Conservation (phyloP, 2,797 vertebrate species). For the Falco biarmicus region DNA sequence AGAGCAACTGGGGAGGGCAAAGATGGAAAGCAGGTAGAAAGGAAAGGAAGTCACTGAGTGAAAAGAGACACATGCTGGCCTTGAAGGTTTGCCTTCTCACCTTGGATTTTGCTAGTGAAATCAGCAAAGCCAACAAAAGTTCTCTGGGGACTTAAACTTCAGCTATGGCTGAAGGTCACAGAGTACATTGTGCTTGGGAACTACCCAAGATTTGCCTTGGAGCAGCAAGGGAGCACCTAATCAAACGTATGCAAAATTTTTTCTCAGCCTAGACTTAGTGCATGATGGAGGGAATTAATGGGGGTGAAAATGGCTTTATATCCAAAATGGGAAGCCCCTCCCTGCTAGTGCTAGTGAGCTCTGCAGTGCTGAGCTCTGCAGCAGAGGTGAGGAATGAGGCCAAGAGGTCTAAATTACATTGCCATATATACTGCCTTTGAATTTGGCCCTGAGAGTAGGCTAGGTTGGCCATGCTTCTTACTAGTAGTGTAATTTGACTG, state of each 20-base stretch:
- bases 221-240: neutral
- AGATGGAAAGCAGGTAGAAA: neutral
- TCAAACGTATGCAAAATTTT: neutral
- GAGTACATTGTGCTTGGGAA: neutral
- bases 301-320: neutral
- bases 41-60: neutral
- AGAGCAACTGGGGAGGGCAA: neutral
- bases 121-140: neutral
- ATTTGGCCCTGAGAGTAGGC: neutral
- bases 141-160: neutral
- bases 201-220: neutral
- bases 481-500: neutral
- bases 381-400: slow-evolving; percentile 28
- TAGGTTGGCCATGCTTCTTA: neutral
- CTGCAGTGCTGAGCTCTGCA: slow-evolving; percentile 3
- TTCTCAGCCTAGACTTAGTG: neutral
- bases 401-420: slow-evolving; percentile 26
- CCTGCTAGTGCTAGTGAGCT: neutral
- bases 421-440: neutral
- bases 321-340: neutral
- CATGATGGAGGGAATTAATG: neutral
- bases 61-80: neutral
- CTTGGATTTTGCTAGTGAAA: slow-evolving; percentile 6
- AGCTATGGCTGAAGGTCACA: slow-evolving; percentile 5
- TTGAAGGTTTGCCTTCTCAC: neutral